phyloP scores from a whole-genome alignment of 2,888 invertebrate species.

The Leptodirus hochenwartii region DNA sequence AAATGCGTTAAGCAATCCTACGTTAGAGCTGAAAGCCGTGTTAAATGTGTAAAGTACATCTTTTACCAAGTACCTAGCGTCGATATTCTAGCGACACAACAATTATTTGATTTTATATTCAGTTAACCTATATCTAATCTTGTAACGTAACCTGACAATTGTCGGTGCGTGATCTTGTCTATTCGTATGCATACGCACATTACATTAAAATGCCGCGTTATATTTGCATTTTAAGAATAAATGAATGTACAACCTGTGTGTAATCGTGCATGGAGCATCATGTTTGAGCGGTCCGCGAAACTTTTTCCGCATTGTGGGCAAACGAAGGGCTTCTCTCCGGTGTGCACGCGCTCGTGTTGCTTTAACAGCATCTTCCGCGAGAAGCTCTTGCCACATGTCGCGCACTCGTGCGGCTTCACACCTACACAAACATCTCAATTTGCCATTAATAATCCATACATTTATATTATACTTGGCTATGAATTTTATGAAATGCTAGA shows the following conservation, averaged over 20 bases:
- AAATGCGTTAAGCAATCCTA: not conserved
- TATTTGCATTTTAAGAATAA: slow-evolving; percentile 4
- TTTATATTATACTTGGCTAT: too few species aligned
- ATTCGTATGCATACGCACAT: too few species aligned
- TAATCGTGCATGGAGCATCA: slow-evolving; percentile 62
- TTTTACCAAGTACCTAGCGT: too few species aligned
- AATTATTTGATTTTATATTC: too few species aligned
- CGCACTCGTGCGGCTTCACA: slow-evolving; percentile 59
- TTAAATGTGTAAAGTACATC: slow-evolving; percentile 4
- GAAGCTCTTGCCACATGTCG: slow-evolving; percentile 63
- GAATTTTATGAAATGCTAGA: too few species aligned
- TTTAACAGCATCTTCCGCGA: slow-evolving; percentile 70
- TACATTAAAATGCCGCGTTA: slow-evolving; percentile 3
- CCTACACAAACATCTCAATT: slow-evolving; percentile 23
- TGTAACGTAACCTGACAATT: too few species aligned
- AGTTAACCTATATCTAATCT: too few species aligned
- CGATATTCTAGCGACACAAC: too few species aligned
- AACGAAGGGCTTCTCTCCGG: slow-evolving; percentile 63
- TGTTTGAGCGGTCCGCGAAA: slow-evolving; percentile 69
- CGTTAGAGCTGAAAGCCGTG: not conserved
- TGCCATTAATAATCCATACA: too few species aligned
- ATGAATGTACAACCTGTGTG: too few species aligned
- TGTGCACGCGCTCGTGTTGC: slow-evolving; percentile 67
- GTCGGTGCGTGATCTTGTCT: too few species aligned
- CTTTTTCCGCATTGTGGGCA: slow-evolving; percentile 67